These are phyloP conservation scores for Agrotis segetum DNA, from an alignment of 2,888 invertebrate genomes.

Conservation along the genomic window DNA sequence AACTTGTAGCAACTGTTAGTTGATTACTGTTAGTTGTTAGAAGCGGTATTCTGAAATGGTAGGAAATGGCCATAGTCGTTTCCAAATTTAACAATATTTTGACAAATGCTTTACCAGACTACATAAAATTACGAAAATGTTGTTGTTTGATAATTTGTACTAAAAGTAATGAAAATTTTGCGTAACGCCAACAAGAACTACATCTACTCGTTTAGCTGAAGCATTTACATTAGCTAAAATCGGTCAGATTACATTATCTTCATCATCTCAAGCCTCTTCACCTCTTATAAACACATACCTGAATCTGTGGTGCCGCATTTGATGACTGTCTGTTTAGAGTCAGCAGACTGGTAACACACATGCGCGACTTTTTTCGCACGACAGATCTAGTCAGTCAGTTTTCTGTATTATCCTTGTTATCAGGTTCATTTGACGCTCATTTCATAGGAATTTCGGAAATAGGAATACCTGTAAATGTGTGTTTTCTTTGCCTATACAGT, in stretches of 20 bases:
- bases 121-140: too few species aligned
- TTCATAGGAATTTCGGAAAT: constrained; percentile 36
- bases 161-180: too few species aligned
- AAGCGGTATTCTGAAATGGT: constrained; percentile 69
- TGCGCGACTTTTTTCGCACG: constrained; percentile 41
- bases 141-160: too few species aligned
- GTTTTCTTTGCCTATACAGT: too few species aligned
- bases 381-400: constrained; percentile 56
- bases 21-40: constrained; percentile 68
- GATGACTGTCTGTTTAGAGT: constrained; percentile 22
- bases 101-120: too few species aligned
- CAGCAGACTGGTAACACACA: constrained; percentile 55
- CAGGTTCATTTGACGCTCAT: constrained; percentile 60
- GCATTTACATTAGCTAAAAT: too few species aligned
- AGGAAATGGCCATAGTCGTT: neutral
- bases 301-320: constrained; percentile 60
- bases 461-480: constrained; percentile 52
- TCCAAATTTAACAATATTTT: too few species aligned
- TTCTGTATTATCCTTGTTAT: constrained; percentile 56
- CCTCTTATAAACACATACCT: neutral
- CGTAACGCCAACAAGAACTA: too few species aligned
- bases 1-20: constrained; percentile 53
- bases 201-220: too few species aligned
- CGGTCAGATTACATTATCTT: too few species aligned
- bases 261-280: neutral